Conservation (phyloP, 2,888 invertebrate genomes). For the Drosophila testacea region DNA sequence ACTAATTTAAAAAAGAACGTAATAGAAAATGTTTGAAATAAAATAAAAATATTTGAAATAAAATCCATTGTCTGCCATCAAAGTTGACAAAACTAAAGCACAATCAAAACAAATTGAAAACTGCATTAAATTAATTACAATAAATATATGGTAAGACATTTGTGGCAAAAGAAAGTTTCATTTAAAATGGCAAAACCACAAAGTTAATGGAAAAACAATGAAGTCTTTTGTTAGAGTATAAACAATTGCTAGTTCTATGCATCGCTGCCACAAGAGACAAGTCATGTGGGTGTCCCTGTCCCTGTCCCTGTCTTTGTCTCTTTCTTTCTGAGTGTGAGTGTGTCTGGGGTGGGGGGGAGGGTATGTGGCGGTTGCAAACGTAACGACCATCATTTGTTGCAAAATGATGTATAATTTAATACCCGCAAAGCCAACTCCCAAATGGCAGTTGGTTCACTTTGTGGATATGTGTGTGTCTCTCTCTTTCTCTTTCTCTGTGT, state of each 20-base stretch:
- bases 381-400: slow-evolving; percentile 83
- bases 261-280: slow-evolving; percentile 56
- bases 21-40: too few species aligned
- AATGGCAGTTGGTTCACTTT: slow-evolving; percentile 56
- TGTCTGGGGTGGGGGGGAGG: slow-evolving; percentile 1
- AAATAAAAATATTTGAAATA: too few species aligned
- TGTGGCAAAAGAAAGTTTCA: neutral
- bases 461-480: slow-evolving; percentile 6
- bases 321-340: neutral
- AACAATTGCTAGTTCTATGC: slow-evolving; percentile 56
- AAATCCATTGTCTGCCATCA: neutral
- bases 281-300: slow-evolving; percentile 5
- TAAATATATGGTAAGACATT: neutral
- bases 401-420: slow-evolving; percentile 82
- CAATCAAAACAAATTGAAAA: neutral
- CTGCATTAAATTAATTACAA: neutral
- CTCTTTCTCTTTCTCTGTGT: slow-evolving; percentile 19
- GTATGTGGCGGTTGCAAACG: slow-evolving; percentile 47
- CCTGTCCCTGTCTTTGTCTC: neutral
- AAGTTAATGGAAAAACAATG: slow-evolving; percentile 45
- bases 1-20: too few species aligned
- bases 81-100: neutral
- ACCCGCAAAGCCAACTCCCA: slow-evolving; percentile 83
- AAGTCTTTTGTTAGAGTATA: slow-evolving; percentile 39
- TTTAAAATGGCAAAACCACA: slow-evolving; percentile 16